Percentiles rank a stretch among this genome's conserved stretches.
These are phyloP conservation scores for Pseudopleuronectes americanus DNA, from an alignment of 2,797 vertebrate genomes.

Conservation along the genomic window DNA sequence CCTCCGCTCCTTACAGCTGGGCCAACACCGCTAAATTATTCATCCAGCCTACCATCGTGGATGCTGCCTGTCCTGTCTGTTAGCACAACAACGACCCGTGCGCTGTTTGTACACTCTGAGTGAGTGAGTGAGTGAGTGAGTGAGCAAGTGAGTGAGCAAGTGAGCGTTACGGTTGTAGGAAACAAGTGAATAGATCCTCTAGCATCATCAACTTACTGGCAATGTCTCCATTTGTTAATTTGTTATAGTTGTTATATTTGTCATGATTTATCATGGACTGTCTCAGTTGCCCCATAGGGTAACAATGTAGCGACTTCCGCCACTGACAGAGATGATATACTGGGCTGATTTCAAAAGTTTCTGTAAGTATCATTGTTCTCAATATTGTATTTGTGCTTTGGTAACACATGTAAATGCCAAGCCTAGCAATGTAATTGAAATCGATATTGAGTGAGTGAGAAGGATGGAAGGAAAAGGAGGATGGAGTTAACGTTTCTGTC, in stretches of 20 bases:
- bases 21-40: slow-evolving; percentile 84
- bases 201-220: too few species aligned
- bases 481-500: slow-evolving; percentile 37
- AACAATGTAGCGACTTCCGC: too few species aligned
- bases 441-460: slow-evolving; percentile 8
- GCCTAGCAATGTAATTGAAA: too few species aligned
- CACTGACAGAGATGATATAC: too few species aligned
- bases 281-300: too few species aligned
- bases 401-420: too few species aligned
- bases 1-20: slow-evolving; percentile 77
- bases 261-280: not conserved
- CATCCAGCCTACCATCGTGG: slow-evolving; percentile 69
- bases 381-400: too few species aligned
- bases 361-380: too few species aligned
- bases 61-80: slow-evolving; percentile 64
- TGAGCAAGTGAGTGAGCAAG: slow-evolving; percentile 10
- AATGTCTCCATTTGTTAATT: too few species aligned
- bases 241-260: not conserved
- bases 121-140: slow-evolving; percentile 5
- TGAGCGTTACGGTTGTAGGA: too few species aligned
- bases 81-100: slow-evolving; percentile 52
- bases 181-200: too few species aligned
- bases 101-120: slow-evolving; percentile 44
- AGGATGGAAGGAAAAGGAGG: slow-evolving; percentile 6
- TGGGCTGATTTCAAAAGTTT: too few species aligned